Percentiles rank a stretch among this genome's conserved stretches.
phyloP scores from a whole-genome alignment of 2,113 vertebrate genomes.

The Myrmophylax atrothorax region DNA sequence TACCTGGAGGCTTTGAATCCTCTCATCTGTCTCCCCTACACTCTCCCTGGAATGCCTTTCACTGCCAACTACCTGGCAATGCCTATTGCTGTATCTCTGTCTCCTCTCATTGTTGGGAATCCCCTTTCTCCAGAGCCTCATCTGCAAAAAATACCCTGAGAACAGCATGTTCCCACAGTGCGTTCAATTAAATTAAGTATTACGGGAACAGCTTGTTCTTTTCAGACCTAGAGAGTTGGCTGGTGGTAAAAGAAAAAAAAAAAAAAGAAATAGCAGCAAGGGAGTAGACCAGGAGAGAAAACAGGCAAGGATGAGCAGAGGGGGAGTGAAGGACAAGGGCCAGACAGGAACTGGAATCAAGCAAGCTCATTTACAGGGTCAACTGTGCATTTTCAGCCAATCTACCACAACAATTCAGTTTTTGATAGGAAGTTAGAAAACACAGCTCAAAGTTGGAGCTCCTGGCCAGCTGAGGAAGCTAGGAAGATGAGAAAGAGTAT shows the following conservation, averaged over 20 bases:
- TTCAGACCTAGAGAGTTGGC: constrained; percentile 15
- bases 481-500: not conserved
- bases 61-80: constrained; percentile 31
- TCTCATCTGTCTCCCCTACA: not conserved
- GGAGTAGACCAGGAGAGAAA: constrained; percentile 48
- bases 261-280: not conserved
- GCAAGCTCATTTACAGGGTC: not conserved
- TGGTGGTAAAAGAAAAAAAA: constrained; percentile 2
- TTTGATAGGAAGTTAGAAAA: constrained; percentile 42
- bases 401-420: constrained; percentile 12
- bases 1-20: not conserved
- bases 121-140: constrained; percentile 27
- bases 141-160: constrained; percentile 42
- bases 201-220: constrained; percentile 59
- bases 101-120: constrained; percentile 36
- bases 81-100: not conserved
- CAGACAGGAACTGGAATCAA: constrained; percentile 26
- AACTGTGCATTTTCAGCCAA: constrained; percentile 17
- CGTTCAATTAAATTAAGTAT: constrained; percentile 54
- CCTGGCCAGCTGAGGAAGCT: not conserved
- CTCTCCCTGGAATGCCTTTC: not conserved
- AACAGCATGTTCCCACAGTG: constrained; percentile 58
- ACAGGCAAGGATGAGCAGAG: constrained; percentile 28
- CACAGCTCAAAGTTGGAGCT: not conserved
- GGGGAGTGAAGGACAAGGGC: constrained; percentile 1